phyloP scores from a whole-genome alignment of 1,140 invertebrate species.

The Drosophila micromelanica region DNA sequence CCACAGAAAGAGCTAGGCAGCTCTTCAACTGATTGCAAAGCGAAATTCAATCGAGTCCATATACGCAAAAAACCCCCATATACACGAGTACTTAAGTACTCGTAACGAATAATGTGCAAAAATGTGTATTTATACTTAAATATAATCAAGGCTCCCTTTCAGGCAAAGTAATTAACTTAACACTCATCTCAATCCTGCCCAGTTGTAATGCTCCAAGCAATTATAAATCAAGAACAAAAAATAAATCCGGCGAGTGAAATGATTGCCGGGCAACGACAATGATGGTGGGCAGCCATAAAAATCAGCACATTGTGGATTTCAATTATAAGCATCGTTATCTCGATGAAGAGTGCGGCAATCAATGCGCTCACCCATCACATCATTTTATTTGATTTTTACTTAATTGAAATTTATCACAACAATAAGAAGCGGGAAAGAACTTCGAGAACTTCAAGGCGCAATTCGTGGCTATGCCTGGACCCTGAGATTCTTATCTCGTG shows the following conservation, averaged over 20 bases:
- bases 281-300: constrained; percentile 55
- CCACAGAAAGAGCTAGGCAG: constrained; percentile 41
- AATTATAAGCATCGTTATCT: constrained; percentile 56
- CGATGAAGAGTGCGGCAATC: constrained; percentile 14
- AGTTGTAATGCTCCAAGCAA: constrained; percentile 7
- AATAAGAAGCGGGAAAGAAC: constrained; percentile 47
- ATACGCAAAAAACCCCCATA: constrained; percentile 20
- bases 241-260: constrained; percentile 55
- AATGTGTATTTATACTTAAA: not conserved
- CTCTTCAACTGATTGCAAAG: constrained; percentile 70
- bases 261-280: constrained; percentile 30
- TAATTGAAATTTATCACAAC: constrained; percentile 77
- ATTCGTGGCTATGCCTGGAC: constrained; percentile 36
- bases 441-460: constrained; percentile 14
- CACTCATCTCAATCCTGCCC: constrained; percentile 28
- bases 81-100: constrained; percentile 6
- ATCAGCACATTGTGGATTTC: constrained; percentile 64
- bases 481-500: constrained; percentile 26
- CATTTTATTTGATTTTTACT: constrained; percentile 76
- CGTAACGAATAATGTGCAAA: not conserved
- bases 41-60: constrained; percentile 52
- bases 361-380: constrained; percentile 54
- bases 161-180: constrained; percentile 60
- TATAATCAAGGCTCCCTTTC: constrained; percentile 15
- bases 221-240: constrained; percentile 52